Evolutionary conservation across 2,113 vertebrate genomes (phyloP).

Genomic region (Xiphorhynchus elegans): DNA sequence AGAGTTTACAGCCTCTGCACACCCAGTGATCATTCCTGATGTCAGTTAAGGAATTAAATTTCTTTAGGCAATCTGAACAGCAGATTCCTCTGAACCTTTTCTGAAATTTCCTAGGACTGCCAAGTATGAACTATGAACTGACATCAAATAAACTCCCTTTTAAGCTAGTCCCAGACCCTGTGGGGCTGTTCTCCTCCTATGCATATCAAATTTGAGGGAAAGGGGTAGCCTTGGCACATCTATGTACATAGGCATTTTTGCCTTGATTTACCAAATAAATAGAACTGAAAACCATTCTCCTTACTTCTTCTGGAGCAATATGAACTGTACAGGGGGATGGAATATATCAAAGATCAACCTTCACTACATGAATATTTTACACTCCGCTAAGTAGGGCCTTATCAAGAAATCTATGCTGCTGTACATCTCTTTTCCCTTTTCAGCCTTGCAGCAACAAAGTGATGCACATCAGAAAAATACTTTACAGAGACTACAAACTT

Average conservation of each 20-base stretch:
- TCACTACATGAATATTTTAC: neutral
- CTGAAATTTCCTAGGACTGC: neutral
- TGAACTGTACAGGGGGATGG: neutral
- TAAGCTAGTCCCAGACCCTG: neutral
- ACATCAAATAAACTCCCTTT: neutral
- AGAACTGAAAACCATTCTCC: neutral
- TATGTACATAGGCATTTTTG: neutral
- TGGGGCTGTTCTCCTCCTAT: neutral
- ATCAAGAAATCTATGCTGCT: constrained; percentile 3
- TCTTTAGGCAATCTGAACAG: neutral
- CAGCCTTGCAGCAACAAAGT: neutral
- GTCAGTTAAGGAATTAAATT: neutral
- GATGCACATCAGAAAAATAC: neutral
- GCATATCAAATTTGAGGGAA: neutral
- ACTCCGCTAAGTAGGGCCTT: neutral
- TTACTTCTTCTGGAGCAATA: neutral
- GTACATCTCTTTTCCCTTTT: neutral
- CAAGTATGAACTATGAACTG: neutral
- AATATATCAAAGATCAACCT: neutral
- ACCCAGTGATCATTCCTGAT: neutral
- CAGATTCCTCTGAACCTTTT: neutral
- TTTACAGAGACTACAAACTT: neutral
- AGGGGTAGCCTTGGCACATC: neutral
- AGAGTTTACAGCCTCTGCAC: neutral
- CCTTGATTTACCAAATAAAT: neutral